Conservation (phyloP, 2,797 vertebrate genomes). For the Echiichthys vipera region DNA sequence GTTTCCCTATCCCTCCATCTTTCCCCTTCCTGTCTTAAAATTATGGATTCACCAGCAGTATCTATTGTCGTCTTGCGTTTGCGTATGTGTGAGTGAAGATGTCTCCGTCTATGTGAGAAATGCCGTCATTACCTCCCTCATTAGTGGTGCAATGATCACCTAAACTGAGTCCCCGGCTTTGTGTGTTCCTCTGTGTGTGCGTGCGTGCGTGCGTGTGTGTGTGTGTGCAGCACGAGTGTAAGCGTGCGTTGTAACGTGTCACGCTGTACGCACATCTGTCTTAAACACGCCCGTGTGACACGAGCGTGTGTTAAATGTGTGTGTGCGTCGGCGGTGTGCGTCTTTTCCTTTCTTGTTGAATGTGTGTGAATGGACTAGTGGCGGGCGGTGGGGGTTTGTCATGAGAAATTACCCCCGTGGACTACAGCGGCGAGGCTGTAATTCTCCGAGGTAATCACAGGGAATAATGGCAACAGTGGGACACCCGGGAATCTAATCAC, state of each 20-base stretch:
- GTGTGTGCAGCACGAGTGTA: background rate
- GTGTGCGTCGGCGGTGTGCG: constrained; percentile 5
- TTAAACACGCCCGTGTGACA: constrained; percentile 48
- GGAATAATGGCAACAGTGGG: constrained; percentile 82
- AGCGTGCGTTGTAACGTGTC: constrained; percentile 32
- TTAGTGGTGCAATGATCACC: constrained; percentile 81
- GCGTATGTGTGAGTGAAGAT: constrained; percentile 54
- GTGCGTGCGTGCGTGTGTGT: constrained; percentile 9
- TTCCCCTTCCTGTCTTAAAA: constrained; percentile 22
- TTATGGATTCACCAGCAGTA: constrained; percentile 39
- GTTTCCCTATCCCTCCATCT: constrained; percentile 26
- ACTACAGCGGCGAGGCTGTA: constrained; percentile 76
- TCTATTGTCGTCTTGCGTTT: constrained; percentile 54
- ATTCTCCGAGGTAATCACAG: constrained; percentile 85
- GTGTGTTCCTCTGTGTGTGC: constrained; percentile 24
- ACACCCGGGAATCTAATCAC: constrained; percentile 86
- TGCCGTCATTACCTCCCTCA: constrained; percentile 81
- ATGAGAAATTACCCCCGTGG: constrained; percentile 81
- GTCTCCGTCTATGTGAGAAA: constrained; percentile 77
- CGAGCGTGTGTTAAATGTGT: constrained; percentile 43
- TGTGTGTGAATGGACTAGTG: constrained; percentile 71
- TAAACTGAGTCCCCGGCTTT: constrained; percentile 59
- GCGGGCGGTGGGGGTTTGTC: constrained; percentile 70
- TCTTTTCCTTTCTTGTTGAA: background rate
- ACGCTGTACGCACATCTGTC: constrained; percentile 9